Conservation (phyloP, 2,113 vertebrate species). For the Rhea americana region DNA sequence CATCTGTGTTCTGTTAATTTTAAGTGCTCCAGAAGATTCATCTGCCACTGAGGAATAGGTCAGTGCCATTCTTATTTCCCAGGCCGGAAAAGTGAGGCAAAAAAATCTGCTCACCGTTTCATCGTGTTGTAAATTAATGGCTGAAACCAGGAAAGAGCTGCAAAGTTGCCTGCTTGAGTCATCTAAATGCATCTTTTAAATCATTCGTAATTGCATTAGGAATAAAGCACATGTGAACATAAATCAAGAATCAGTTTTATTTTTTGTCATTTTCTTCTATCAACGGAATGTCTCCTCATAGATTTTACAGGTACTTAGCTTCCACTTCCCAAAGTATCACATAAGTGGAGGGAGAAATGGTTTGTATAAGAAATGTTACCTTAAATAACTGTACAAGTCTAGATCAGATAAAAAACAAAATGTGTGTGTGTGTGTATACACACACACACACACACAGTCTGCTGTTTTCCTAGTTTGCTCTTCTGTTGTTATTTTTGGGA, state of each 20-base stretch:
- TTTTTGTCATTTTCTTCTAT: background rate
- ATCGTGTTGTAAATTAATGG: background rate
- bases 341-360: background rate
- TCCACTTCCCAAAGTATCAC: background rate
- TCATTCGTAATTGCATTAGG: background rate
- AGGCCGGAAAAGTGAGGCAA: background rate
- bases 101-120: background rate
- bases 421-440: too few relatives aligned
- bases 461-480: background rate
- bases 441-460: too few relatives aligned
- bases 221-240: background rate
- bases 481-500: background rate
- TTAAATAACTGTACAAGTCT: background rate
- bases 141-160: background rate
- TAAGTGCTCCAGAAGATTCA: constrained; percentile 60
- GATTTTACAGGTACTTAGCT: background rate
- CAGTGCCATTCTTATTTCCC: background rate
- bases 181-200: background rate
- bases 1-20: constrained; percentile 33
- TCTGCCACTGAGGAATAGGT: constrained; percentile 12
- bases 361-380: background rate
- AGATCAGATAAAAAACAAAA: background rate
- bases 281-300: background rate
- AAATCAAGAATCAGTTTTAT: background rate
- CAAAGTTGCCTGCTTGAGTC: background rate